Evolutionary conservation across 2,888 invertebrate species (phyloP).

Genomic region (Ectemnius cavifrons): DNA sequence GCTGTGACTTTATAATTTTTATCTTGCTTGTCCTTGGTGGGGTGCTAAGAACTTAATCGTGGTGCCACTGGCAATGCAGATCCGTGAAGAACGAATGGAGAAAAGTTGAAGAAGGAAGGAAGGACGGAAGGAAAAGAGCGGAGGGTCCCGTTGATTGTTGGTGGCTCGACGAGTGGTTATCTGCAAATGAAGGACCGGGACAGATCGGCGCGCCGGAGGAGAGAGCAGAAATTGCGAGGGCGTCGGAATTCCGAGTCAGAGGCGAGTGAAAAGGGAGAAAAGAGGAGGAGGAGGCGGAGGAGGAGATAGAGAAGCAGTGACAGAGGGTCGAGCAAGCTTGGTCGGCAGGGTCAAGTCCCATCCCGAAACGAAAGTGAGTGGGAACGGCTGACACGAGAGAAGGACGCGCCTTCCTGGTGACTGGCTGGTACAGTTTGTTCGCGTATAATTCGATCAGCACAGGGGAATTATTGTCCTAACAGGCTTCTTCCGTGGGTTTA

Average conservation of each 20-base stretch:
- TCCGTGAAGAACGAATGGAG: neutral
- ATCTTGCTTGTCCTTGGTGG: too few relatives aligned
- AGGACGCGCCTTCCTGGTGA: neutral
- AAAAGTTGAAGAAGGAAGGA: slow-evolving; percentile 39
- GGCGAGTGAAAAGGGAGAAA: slow-evolving; percentile 27
- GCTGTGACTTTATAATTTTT: too few relatives aligned
- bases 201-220: slow-evolving; percentile 56
- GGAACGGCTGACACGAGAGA: slow-evolving; percentile 21
- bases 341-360: too few relatives aligned
- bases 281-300: slow-evolving; percentile 12
- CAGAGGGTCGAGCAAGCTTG: too few relatives aligned
- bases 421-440: slow-evolving; percentile 48
- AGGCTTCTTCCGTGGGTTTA: slow-evolving; percentile 36
- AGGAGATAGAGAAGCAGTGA: neutral
- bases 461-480: slow-evolving; percentile 52
- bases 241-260: neutral
- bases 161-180: slow-evolving; percentile 68
- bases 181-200: slow-evolving; percentile 67
- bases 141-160: slow-evolving; percentile 65
- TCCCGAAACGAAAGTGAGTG: neutral
- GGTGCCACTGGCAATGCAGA: neutral
- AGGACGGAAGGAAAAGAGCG: slow-evolving; percentile 50
- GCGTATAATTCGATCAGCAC: slow-evolving; percentile 57
- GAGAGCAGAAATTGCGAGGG: slow-evolving; percentile 12
- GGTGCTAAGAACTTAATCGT: too few relatives aligned